Evolutionary conservation across 2,113 vertebrate genomes (phyloP).

Genomic region (Nanorana parkeri): DNA sequence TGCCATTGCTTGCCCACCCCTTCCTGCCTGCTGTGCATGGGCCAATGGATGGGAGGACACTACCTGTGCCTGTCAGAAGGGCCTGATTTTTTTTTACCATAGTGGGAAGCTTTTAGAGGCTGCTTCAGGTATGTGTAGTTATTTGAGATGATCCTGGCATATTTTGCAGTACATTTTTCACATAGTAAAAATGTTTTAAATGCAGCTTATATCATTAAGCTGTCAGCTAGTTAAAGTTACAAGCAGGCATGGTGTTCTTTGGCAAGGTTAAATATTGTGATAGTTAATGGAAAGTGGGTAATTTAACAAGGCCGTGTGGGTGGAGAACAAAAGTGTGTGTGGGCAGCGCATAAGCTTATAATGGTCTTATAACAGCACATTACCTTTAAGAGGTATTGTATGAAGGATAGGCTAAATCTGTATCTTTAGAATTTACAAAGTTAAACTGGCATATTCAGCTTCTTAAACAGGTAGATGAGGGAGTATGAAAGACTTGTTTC

Average conservation of each 20-base stretch:
- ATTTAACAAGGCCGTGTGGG: conserved; percentile 26
- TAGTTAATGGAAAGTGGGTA: conserved; percentile 32
- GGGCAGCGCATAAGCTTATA: conserved; percentile 15
- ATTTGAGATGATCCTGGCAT: not conserved
- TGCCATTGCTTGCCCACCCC: no score
- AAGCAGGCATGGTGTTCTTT: not conserved
- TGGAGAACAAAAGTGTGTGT: conserved; percentile 25
- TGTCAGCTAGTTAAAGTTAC: conserved; percentile 7
- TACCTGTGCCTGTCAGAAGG: no score
- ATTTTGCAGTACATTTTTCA: not conserved
- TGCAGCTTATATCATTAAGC: not conserved
- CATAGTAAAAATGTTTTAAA: not conserved
- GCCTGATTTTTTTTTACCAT: no score
- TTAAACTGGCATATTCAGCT: not conserved
- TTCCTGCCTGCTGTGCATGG: no score
- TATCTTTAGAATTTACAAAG: conserved; percentile 1
- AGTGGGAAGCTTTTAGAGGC: no score
- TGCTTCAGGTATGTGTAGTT: no score
- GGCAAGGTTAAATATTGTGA: conserved; percentile 23
- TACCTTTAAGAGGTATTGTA: conserved; percentile 1
- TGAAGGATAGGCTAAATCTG: not conserved
- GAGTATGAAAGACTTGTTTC: no score
- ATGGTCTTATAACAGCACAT: conserved; percentile 22
- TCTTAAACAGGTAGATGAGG: not conserved
- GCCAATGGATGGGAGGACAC: no score